phyloP scores from a whole-genome alignment of 2,113 vertebrate genomes.

The Craseonycteris thonglongyai region DNA sequence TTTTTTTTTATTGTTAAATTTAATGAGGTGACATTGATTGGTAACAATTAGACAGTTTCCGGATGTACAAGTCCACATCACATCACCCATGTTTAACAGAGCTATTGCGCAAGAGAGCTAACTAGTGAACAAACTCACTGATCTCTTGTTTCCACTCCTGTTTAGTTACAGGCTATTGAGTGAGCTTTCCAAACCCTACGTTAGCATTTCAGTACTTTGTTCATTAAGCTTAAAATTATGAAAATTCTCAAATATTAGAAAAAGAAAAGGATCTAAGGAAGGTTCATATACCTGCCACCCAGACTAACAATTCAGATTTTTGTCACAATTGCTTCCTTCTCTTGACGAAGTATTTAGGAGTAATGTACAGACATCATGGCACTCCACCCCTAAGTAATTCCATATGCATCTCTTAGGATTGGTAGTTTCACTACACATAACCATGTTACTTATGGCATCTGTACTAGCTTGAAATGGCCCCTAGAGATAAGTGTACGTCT shows the following conservation, averaged over 20 bases:
- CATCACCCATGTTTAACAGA: not conserved
- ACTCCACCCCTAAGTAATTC: not conserved
- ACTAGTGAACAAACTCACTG: not conserved
- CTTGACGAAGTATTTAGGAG: not conserved
- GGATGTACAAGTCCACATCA: no score
- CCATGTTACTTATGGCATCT: not conserved
- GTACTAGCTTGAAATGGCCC: not conserved
- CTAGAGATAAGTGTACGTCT: not conserved
- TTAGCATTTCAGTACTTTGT: not conserved
- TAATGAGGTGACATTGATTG: no score
- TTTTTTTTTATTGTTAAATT: no score
- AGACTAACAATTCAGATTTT: not conserved
- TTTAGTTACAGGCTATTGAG: not conserved
- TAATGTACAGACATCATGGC: not conserved
- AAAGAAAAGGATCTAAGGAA: not conserved
- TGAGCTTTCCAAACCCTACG: not conserved
- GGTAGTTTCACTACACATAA: not conserved
- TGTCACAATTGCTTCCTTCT: not conserved
- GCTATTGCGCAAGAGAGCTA: not conserved
- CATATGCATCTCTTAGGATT: not conserved
- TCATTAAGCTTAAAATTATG: not conserved
- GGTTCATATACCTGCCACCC: not conserved
- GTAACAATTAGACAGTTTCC: no score
- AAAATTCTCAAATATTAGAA: not conserved
- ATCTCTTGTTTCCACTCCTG: not conserved